Evolutionary conservation across 2,797 vertebrate genomes (phyloP).

Genomic region (Erethizon dorsatum): DNA sequence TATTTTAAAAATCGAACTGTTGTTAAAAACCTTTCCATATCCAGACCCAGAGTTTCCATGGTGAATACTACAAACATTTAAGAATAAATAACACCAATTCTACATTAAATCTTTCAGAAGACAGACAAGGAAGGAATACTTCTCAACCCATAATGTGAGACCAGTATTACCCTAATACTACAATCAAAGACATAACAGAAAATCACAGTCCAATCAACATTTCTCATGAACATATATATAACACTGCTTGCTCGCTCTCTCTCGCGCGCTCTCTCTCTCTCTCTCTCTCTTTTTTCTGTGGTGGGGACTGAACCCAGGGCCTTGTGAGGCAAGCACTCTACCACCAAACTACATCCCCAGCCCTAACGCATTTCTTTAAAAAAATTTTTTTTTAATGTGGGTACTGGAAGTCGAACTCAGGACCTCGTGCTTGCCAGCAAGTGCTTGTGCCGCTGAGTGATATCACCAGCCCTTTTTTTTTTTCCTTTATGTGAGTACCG

Average conservation of each 20-base stretch:
- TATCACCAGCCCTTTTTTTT: no score
- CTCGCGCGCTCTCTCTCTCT: no score
- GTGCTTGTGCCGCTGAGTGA: no score
- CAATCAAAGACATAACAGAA: background rate
- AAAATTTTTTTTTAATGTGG: background rate
- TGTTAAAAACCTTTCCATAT: background rate
- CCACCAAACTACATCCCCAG: background rate
- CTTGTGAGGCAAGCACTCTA: background rate
- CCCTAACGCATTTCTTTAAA: background rate
- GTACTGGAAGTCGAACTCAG: no score
- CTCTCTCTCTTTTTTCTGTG: no score
- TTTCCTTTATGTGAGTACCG: no score
- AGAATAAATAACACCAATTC: conserved; percentile 13
- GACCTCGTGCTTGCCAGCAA: no score
- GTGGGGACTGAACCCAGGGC: background rate
- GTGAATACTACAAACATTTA: conserved; percentile 33
- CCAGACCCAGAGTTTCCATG: background rate
- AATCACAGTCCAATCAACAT: background rate
- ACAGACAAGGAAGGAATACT: background rate
- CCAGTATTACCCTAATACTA: background rate
- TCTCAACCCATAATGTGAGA: background rate
- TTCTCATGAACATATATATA: background rate
- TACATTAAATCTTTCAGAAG: conserved; percentile 24
- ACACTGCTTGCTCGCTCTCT: background rate
- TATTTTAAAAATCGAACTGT: background rate